These are phyloP conservation scores for Thalassophryne amazonica DNA, from an alignment of 2,797 vertebrate genomes.

Conservation along the genomic window DNA sequence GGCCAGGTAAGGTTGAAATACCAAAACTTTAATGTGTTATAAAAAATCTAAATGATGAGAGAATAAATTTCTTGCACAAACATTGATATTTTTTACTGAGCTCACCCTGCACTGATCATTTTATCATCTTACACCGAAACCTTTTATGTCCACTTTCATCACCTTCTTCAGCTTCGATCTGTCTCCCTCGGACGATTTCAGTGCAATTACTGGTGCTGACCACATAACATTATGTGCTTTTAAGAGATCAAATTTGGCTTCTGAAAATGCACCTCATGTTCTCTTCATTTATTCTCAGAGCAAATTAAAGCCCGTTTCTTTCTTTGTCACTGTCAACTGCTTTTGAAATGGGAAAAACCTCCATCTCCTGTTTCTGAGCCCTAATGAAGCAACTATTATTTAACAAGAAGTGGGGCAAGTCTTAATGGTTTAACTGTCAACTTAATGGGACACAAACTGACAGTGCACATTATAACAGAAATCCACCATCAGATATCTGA, in stretches of 20 bases:
- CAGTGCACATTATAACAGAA: neutral
- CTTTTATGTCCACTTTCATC: conserved; percentile 30
- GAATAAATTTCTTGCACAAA: neutral
- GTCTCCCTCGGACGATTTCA: conserved; percentile 18
- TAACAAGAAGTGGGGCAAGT: neutral
- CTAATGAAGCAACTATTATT: neutral
- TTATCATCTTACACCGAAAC: no score
- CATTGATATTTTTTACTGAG: neutral
- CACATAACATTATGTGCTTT: conserved; percentile 30
- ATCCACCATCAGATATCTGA: neutral
- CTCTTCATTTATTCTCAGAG: neutral
- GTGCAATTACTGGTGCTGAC: conserved; percentile 20
- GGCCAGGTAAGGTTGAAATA: no score
- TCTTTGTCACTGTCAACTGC: neutral
- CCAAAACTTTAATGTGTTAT: no score
- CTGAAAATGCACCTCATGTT: conserved; percentile 20
- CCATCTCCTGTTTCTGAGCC: neutral
- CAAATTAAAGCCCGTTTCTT: conserved; percentile 1
- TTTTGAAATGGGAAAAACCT: neutral
- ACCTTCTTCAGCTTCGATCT: conserved; percentile 26
- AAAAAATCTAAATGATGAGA: no score
- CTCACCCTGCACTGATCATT: neutral
- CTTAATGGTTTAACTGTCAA: neutral
- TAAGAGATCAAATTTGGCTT: conserved; percentile 23
- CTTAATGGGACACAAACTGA: neutral